Percentiles rank a stretch among this genome's conserved stretches.
Conservation (phyloP, 2,113 vertebrate genomes). For the Microtus ochrogaster region DNA sequence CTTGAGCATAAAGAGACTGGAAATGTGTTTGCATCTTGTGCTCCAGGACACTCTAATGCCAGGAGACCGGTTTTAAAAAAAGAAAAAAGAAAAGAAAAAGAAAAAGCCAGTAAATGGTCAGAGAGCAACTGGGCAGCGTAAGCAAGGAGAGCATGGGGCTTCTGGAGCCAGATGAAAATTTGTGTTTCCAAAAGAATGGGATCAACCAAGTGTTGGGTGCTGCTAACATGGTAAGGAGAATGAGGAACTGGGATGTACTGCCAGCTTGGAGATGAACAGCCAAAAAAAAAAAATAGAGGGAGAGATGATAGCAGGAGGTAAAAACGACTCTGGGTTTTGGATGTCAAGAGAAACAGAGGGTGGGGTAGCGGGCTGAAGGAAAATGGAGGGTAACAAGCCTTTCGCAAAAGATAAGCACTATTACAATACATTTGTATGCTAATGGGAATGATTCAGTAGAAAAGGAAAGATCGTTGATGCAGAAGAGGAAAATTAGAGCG, state of each 20-base stretch:
- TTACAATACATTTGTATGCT: background rate
- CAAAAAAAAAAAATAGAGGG: slow-evolving; percentile 24
- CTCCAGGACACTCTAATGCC: background rate
- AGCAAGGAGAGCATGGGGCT: background rate
- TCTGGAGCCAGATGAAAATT: background rate
- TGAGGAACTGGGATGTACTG: background rate
- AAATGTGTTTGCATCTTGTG: background rate
- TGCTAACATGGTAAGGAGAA: background rate
- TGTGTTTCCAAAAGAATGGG: background rate
- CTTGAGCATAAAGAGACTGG: background rate
- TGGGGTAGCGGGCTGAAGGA: background rate
- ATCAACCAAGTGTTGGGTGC: background rate
- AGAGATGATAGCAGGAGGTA: background rate
- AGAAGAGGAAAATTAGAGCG: slow-evolving; percentile 41
- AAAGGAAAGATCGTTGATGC: slow-evolving; percentile 41
- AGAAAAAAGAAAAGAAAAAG: background rate
- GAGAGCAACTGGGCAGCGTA: background rate
- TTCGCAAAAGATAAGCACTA: background rate
- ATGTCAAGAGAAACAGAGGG: background rate
- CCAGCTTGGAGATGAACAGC: background rate
- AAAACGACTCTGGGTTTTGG: background rate
- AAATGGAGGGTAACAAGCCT: background rate
- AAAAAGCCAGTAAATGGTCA: background rate
- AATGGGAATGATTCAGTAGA: slow-evolving; percentile 41
- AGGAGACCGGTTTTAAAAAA: background rate